Conservation (phyloP, 1,140 invertebrate genomes). For the Hylaeus anthracinus region DNA sequence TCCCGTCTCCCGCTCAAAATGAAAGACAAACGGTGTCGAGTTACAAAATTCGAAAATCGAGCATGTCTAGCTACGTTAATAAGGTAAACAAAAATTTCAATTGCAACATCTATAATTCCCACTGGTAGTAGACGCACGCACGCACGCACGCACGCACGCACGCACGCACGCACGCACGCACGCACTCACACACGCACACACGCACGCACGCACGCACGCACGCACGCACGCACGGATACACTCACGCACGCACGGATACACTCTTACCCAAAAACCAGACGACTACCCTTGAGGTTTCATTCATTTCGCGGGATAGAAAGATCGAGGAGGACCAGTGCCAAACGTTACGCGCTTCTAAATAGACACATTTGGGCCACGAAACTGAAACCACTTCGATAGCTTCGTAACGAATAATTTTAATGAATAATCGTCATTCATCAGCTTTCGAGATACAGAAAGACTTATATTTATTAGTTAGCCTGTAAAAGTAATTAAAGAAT, state of each 20-base stretch:
- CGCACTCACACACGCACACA: neutral
- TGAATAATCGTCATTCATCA: too few relatives aligned
- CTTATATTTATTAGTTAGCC: too few relatives aligned
- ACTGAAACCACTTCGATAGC: neutral
- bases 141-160: neutral
- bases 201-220: too few relatives aligned
- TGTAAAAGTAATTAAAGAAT: too few relatives aligned
- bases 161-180: neutral
- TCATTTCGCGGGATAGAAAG: neutral
- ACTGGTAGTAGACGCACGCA: neutral
- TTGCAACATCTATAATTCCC: too few relatives aligned
- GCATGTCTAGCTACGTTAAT: constrained; percentile 16
- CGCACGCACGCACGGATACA: too few relatives aligned
- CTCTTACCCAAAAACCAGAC: too few relatives aligned
- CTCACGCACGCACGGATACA: too few relatives aligned
- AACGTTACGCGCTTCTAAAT: neutral
- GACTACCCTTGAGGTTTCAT: neutral
- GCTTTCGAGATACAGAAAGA: too few relatives aligned
- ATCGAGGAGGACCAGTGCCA: constrained; percentile 15
- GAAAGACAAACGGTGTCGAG: constrained; percentile 11
- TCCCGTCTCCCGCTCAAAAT: constrained; percentile 18
- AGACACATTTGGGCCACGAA: neutral
- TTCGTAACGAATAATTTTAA: neutral
- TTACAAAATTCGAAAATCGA: neutral
- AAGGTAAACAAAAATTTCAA: too few relatives aligned